phyloP scores from a whole-genome alignment of 2,797 vertebrate genomes.

The Numenius phaeopus region DNA sequence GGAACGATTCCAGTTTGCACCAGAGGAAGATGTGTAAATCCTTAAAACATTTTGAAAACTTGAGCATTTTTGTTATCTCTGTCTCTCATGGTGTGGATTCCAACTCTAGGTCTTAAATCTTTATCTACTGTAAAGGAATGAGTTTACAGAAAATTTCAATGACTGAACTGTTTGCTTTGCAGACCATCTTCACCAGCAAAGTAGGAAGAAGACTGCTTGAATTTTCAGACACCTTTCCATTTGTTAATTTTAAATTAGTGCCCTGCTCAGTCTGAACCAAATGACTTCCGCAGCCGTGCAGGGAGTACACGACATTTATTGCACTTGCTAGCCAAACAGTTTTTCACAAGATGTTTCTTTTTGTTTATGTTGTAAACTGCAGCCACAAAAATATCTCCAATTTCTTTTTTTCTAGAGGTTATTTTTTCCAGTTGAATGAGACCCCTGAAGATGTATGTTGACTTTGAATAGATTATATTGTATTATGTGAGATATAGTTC shows the following conservation, averaged over 20 bases:
- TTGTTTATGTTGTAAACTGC: not conserved
- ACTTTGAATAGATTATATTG: not conserved
- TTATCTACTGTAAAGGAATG: not conserved
- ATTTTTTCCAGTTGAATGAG: not conserved
- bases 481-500: not conserved
- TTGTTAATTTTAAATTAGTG: not conserved
- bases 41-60: not conserved
- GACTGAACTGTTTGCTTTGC: not conserved
- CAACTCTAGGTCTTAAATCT: not conserved
- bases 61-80: not conserved
- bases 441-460: not conserved
- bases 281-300: not conserved
- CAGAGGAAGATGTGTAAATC: not conserved
- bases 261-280: not conserved
- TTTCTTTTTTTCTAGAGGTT: not conserved
- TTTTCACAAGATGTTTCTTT: not conserved
- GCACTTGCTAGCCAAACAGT: not conserved
- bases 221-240: not conserved
- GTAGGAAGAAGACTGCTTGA: not conserved
- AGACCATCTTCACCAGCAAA: not conserved
- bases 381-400: not conserved
- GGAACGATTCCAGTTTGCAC: slow-evolving; percentile 15
- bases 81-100: not conserved
- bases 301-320: not conserved
- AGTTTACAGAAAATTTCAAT: not conserved